A percentile compares a stretch with the other conserved stretches of the same genome.
Evolutionary conservation across 2,797 vertebrate genomes (phyloP).

Genomic region (Phalloptychus januarius): DNA sequence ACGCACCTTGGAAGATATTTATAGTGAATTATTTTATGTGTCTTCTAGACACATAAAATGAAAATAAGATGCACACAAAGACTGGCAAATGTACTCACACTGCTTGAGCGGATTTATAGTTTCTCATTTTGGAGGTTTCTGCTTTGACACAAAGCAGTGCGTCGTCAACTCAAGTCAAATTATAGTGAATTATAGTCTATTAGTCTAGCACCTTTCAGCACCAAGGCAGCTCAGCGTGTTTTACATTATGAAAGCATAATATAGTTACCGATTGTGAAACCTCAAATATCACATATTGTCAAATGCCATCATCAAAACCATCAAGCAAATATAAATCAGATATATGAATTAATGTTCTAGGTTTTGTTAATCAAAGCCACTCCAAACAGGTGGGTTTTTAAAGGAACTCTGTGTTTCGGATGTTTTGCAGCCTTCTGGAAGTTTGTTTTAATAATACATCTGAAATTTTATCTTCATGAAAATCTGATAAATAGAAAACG

Average conservation of each 20-base stretch:
- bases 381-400: too few relatives aligned
- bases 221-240: background rate
- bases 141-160: background rate
- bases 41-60: background rate
- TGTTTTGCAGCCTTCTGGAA: too few relatives aligned
- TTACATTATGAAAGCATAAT: background rate
- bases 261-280: background rate
- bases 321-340: background rate
- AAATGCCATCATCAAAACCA: background rate
- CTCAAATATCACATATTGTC: too few relatives aligned
- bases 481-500: background rate
- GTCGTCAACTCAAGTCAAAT: too few relatives aligned
- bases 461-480: background rate
- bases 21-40: background rate
- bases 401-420: too few relatives aligned
- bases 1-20: conserved; percentile 1
- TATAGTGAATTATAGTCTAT: too few relatives aligned
- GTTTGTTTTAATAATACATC: background rate
- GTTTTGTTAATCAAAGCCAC: too few relatives aligned
- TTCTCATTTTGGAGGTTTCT: background rate
- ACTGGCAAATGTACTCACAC: background rate
- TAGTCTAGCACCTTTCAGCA: background rate
- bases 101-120: background rate
- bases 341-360: background rate
- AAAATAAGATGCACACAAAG: background rate